These are phyloP conservation scores for Betta splendens DNA, from an alignment of 2,797 vertebrate species.

Conservation along the genomic window DNA sequence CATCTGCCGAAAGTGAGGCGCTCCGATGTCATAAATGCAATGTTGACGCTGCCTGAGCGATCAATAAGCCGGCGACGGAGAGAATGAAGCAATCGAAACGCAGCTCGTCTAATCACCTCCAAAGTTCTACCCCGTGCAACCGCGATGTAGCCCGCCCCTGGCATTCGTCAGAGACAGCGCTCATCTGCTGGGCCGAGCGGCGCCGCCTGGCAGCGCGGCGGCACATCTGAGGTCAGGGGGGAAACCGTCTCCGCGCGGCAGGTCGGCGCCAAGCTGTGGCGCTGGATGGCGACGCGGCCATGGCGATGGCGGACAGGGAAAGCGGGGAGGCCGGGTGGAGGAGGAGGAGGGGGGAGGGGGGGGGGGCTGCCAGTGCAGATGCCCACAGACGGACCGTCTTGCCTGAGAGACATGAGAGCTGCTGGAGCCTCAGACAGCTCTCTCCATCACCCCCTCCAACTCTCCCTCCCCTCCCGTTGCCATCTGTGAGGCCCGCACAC, in stretches of 20 bases:
- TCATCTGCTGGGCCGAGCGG: slow-evolving; percentile 21
- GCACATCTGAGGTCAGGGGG: slow-evolving; percentile 64
- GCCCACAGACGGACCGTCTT: slow-evolving; percentile 79
- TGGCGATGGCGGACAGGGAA: slow-evolving; percentile 37
- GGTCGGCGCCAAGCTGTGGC: slow-evolving; percentile 49
- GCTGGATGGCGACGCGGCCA: slow-evolving; percentile 57
- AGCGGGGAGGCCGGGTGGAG: not conserved
- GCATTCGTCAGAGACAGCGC: slow-evolving; percentile 58
- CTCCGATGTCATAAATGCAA: slow-evolving; percentile 50
- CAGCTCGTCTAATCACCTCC: slow-evolving; percentile 59
- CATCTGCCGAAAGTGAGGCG: slow-evolving; percentile 28
- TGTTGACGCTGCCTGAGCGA: slow-evolving; percentile 26
- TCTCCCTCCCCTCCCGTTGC: slow-evolving; percentile 70
- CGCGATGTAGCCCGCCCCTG: slow-evolving; percentile 39
- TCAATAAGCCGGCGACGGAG: slow-evolving; percentile 46
- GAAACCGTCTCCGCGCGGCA: slow-evolving; percentile 30
- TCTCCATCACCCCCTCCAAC: slow-evolving; percentile 78
- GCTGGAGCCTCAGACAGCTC: slow-evolving; percentile 81
- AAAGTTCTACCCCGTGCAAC: slow-evolving; percentile 38
- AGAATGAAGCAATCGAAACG: slow-evolving; percentile 30
- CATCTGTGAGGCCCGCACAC: slow-evolving; percentile 74
- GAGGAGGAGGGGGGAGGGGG: slow-evolving; percentile 26
- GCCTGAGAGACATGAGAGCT: slow-evolving; percentile 78
- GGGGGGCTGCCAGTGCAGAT: slow-evolving; percentile 71
- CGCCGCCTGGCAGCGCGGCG: slow-evolving; percentile 30